Percentiles rank a stretch among this genome's conserved stretches.
Evolutionary conservation across 2,797 vertebrate species (phyloP).

Genomic region (Halcyon chelicuti): DNA sequence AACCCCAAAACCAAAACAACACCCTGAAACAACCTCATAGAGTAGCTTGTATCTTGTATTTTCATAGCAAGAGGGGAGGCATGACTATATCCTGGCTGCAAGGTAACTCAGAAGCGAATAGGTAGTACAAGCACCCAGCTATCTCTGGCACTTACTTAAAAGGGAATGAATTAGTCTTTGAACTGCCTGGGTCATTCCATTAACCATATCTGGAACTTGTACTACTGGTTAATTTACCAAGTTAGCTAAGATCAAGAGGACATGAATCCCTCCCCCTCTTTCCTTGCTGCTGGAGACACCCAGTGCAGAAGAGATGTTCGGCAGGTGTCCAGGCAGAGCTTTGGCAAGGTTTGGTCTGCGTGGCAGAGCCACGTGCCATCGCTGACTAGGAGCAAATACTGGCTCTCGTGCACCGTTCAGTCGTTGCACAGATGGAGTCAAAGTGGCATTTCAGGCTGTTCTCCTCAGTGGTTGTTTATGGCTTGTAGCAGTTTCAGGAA

Average conservation of each 20-base stretch:
- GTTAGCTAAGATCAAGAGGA: not conserved
- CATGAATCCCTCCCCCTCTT: not conserved
- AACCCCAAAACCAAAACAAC: no score
- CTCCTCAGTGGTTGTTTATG: not conserved
- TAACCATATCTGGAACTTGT: not conserved
- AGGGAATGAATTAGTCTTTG: not conserved
- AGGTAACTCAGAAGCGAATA: not conserved
- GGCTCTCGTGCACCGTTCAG: rapidly evolving
- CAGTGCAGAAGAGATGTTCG: rapidly evolving
- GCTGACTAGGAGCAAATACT: not conserved
- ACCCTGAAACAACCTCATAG: not conserved
- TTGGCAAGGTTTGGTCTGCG: not conserved
- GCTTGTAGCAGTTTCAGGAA: not conserved
- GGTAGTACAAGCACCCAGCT: not conserved
- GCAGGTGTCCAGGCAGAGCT: rapidly evolving
- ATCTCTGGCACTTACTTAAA: not conserved
- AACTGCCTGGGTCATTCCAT: not conserved
- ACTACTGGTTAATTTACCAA: not conserved
- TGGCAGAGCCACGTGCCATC: not conserved
- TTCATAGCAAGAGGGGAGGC: not conserved
- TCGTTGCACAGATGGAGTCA: slow-evolving; percentile 1
- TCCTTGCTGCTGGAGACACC: not conserved
- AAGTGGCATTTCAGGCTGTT: not conserved
- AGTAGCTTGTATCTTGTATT: not conserved
- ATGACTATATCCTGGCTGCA: not conserved